Base-by-base conservation (phyloP, 2,113 vertebrate species). In the Erythrocercus mccallii region DNA sequence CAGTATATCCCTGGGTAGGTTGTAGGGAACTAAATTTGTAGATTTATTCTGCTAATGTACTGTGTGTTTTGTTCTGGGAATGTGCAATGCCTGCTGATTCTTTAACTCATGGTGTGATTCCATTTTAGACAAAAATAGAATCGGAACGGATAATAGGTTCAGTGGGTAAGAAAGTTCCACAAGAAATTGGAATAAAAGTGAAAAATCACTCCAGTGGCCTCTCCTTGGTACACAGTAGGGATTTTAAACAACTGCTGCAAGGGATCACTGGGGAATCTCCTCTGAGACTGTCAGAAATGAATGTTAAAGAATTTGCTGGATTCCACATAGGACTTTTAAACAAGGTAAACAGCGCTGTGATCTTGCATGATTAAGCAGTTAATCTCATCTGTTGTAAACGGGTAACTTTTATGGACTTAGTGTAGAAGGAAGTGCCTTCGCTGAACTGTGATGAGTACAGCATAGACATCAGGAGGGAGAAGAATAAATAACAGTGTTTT, bases 81-180 rank as follows among this genome's bases (percentile, higher is more conserved):
- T 73, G 37, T 95, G 50, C 74, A 62, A 24, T 94, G 57, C 33
- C 57, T 70, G 89, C 93, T 92, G 90, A 96, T 93, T 94, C 96
- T 95, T 94, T 97, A 97, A 98, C 91, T 96, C 76, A 65, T 31
- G 81, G 8, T 98, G 35, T 97, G 95, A 90, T 98, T 98, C 96
- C 93, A 92, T 98, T 98, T 94, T 97, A 98, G 97, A 98, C 98
- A 81, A 99, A 99, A 98, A 97, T 99, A 73, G 99, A 99, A 92
- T 98, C 98, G 54, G 99, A 99, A 86, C 98, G 98, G 96, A 98
- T 99, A 95, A 98, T 99, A 94, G 98, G 98, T 92, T 98, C 98
- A n/a, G 98, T 99, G 96, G 98, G 99, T 95, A 99, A 99, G 98
- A 99, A 98, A 97, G 97, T 98, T 90, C 98, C 98, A 66, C 98